Evolutionary conservation across 2,797 vertebrate species (phyloP).

Genomic region (Micropoecilia bifurca): DNA sequence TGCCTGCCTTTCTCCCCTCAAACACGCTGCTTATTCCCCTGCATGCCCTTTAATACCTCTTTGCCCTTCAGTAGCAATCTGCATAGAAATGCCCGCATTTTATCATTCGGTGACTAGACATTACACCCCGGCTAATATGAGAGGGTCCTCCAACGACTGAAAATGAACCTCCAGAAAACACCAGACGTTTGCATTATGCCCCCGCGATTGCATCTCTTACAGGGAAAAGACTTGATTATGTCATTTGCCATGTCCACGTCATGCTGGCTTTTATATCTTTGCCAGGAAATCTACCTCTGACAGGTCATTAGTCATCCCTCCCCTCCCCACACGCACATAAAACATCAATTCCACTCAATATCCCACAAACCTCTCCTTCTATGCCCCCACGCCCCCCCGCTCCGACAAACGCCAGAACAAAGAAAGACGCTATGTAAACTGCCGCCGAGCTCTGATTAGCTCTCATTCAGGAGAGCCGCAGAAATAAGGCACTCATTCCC

Average conservation of each 20-base stretch:
- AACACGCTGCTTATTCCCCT: slow-evolving; percentile 63
- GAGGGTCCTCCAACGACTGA: slow-evolving; percentile 66
- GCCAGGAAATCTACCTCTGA: slow-evolving; percentile 83
- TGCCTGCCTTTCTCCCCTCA: slow-evolving; percentile 38
- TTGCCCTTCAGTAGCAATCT: slow-evolving; percentile 81
- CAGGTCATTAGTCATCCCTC: slow-evolving; percentile 81
- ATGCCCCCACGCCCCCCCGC: slow-evolving; percentile 53
- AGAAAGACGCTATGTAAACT: slow-evolving; percentile 74
- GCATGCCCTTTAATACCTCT: slow-evolving; percentile 77
- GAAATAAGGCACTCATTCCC: slow-evolving; percentile 75
- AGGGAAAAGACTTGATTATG: slow-evolving; percentile 79
- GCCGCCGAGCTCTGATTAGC: slow-evolving; percentile 77
- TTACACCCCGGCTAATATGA: slow-evolving; percentile 77
- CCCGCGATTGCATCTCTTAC: slow-evolving; percentile 74
- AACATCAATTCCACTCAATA: slow-evolving; percentile 78
- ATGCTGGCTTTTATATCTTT: slow-evolving; percentile 83
- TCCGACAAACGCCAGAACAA: slow-evolving; percentile 75
- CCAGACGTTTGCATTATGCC: slow-evolving; percentile 79
- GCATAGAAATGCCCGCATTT: slow-evolving; percentile 80
- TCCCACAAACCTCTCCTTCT: slow-evolving; percentile 55
- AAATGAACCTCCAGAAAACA: slow-evolving; percentile 76
- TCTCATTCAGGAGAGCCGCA: slow-evolving; percentile 71
- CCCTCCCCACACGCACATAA: slow-evolving; percentile 70
- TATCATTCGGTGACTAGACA: slow-evolving; percentile 78
- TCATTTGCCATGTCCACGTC: slow-evolving; percentile 82